Evolutionary conservation across 1,140 invertebrate species (phyloP).

Genomic region (Steinernema feltiae): DNA sequence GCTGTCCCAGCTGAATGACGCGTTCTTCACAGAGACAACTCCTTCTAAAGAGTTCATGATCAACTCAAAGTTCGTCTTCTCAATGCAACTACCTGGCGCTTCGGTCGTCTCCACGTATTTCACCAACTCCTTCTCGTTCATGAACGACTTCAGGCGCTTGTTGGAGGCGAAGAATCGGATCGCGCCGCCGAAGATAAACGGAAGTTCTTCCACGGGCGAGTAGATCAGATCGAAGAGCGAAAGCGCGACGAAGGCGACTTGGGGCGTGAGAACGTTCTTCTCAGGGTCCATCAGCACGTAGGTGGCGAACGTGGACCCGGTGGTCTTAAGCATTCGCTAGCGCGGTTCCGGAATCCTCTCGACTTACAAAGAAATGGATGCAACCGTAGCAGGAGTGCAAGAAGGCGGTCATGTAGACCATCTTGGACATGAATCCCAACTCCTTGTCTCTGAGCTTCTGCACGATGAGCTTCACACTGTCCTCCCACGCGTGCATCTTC

Average conservation of each 20-base stretch:
- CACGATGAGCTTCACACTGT: conserved; percentile 66
- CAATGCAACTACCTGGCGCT: neutral
- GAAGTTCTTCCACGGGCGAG: conserved; percentile 18
- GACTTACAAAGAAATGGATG: conserved; percentile 26
- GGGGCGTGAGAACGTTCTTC: conserved; percentile 60
- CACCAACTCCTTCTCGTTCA: conserved; percentile 31
- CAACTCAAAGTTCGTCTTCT: neutral
- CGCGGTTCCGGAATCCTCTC: neutral
- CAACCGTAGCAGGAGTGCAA: conserved; percentile 22
- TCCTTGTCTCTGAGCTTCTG: conserved; percentile 33
- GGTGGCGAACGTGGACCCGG: conserved; percentile 19
- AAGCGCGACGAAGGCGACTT: conserved; percentile 66
- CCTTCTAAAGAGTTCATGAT: conserved; percentile 51
- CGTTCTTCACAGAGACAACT: conserved; percentile 7
- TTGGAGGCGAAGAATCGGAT: conserved; percentile 23
- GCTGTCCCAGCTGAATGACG: conserved; percentile 20
- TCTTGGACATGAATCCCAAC: conserved; percentile 20
- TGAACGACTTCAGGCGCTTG: conserved; percentile 30
- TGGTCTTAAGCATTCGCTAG: neutral
- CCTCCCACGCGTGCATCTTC: conserved; percentile 83
- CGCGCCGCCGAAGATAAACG: neutral
- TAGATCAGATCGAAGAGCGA: conserved; percentile 65
- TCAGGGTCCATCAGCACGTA: conserved; percentile 17
- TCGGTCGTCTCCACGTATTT: conserved; percentile 56
- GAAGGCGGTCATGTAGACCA: conserved; percentile 9